These are phyloP conservation scores for Machimus rusticus DNA, from an alignment of 2,888 invertebrate genomes.

Conservation along the genomic window DNA sequence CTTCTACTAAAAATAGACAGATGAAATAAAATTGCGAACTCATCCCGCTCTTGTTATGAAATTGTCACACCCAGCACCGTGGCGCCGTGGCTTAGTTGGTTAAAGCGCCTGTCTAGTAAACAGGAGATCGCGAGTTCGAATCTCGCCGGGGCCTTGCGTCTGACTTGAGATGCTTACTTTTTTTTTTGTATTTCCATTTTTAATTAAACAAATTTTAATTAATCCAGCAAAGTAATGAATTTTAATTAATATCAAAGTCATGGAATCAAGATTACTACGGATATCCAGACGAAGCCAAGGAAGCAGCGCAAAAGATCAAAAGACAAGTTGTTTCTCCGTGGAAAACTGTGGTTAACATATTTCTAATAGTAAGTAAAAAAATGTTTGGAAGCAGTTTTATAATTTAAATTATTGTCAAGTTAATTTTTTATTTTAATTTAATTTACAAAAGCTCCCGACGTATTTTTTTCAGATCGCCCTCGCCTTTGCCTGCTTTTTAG, in stretches of 20 bases:
- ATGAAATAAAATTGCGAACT: neutral
- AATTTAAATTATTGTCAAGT: neutral
- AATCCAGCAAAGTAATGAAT: no score
- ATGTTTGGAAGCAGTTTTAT: neutral
- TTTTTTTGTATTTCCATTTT: no score
- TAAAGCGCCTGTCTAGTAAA: slow-evolving; percentile 47
- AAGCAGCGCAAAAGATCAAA: neutral
- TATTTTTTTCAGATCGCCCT: neutral
- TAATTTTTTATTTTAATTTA: neutral
- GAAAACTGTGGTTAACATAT: neutral
- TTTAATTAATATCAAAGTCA: neutral
- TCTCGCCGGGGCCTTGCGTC: slow-evolving; percentile 42
- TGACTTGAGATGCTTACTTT: slow-evolving; percentile 9
- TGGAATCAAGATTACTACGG: neutral
- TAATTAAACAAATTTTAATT: no score
- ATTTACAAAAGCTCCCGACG: neutral
- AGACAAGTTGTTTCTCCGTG: neutral
- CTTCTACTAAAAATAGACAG: no score
- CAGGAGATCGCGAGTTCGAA: slow-evolving; percentile 46
- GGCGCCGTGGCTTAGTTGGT: slow-evolving; percentile 45
- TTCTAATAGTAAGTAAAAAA: neutral
- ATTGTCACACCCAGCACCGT: neutral
- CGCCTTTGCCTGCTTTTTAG: neutral
- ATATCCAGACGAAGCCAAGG: neutral
- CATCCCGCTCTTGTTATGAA: neutral